Conservation (phyloP, 2,888 invertebrate genomes). For the Volucella inanis region DNA sequence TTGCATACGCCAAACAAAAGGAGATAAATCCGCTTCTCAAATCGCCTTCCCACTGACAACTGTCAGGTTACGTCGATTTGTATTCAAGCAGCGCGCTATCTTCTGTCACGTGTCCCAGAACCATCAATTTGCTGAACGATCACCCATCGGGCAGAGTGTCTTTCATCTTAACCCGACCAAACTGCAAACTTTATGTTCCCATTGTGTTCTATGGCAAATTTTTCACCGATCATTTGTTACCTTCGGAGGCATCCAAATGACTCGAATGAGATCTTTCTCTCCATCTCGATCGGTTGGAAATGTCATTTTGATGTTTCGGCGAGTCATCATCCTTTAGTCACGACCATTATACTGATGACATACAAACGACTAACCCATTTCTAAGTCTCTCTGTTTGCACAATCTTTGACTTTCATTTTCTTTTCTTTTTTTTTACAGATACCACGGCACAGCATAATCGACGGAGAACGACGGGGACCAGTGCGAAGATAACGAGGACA, state of each 20-base stretch:
- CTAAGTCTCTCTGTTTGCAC: conserved; percentile 23
- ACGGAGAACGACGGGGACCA: background rate
- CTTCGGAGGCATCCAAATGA: background rate
- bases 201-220: conserved; percentile 23
- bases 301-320: conserved; percentile 34
- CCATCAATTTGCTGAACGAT: conserved; percentile 59
- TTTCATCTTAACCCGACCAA: conserved; percentile 37
- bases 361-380: conserved; percentile 65
- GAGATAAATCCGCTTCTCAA: conserved; percentile 33
- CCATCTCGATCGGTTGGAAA: background rate
- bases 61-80: conserved; percentile 54
- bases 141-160: conserved; percentile 34
- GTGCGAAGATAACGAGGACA: background rate
- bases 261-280: background rate
- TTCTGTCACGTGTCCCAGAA: conserved; percentile 56
- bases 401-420: conserved; percentile 61
- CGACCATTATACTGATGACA: conserved; percentile 67
- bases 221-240: conserved; percentile 5
- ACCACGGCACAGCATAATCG: background rate
- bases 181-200: conserved; percentile 38
- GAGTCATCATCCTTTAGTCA: conserved; percentile 60
- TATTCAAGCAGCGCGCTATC: conserved; percentile 19
- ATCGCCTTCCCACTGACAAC: conserved; percentile 41
- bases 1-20: conserved; percentile 34
- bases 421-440: conserved; percentile 42